Evolutionary conservation across 2,888 invertebrate species (phyloP), one percentile per base, ranked within the genome.

Genomic region (Pecten maximus): DNA sequence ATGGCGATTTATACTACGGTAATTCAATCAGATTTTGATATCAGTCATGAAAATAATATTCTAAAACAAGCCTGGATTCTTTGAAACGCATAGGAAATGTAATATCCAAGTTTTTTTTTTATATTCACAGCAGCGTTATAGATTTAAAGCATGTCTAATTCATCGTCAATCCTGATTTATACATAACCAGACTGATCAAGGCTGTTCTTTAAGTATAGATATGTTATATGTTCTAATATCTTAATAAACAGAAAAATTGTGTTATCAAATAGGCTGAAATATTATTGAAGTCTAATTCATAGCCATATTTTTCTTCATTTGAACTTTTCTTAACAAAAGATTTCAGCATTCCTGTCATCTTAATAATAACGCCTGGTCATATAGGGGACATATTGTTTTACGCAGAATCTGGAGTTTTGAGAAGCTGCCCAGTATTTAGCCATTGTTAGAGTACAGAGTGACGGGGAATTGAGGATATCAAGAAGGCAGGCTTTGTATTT

Each of bases 291-390:
- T 35, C 35, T 10, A 35, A 35, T 74, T 74, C 74, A 74, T 28
- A 74, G 74, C 74, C 74, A 74, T 74, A 74, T 74, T 74, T 74
- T 74, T 28, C 74, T 74, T 15, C 74, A 74, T 74, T 28, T 74
- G 74, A 74, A 74, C 74, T 74, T 74, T 74, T 74, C 74, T 74
- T 4, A 74, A 74, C 74, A 74, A 74, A 74, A 74, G 74, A 74
- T 74, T 74, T 74, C 74, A 74, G 35, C 74, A 74, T 74, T 74
- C 74, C 35, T 74, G 74, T 35, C 74, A 74, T 74, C 35, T 74
- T 74, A 74, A 74, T 74, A 74, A 74, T 74, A 74, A 74, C 74
- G 74, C 74, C 10, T 74, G 74, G 74, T 74, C 74, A 74, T 74
- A 74, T 74, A 74, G 74, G 74, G 54, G 12, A 6, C 74, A 35